A percentile compares a stretch with the other conserved stretches of the same genome.
These are phyloP conservation scores for Ericerus pela DNA, from an alignment of 1,140 invertebrate genomes.

Conservation along the genomic window DNA sequence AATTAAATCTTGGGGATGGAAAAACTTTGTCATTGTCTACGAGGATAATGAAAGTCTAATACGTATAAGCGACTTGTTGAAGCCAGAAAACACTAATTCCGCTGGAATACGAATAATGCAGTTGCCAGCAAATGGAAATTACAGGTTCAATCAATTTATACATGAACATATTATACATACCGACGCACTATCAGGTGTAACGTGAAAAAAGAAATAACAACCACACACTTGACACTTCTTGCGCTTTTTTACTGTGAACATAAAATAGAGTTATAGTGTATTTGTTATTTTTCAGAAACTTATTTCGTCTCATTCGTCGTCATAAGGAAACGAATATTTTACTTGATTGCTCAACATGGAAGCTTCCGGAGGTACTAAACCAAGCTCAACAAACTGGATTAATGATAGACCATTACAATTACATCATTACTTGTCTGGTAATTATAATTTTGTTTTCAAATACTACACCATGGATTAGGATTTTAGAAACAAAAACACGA, in stretches of 20 bases:
- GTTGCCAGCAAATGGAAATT: background rate
- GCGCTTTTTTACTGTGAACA: background rate
- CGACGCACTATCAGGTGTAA: too few species aligned
- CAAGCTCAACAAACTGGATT: slow-evolving; percentile 68
- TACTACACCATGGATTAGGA: too few species aligned
- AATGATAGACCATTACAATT: slow-evolving; percentile 56
- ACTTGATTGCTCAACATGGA: slow-evolving; percentile 54
- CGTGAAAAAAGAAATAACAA: too few species aligned
- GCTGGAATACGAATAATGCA: background rate
- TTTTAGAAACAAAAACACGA: too few species aligned
- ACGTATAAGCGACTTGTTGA: slow-evolving; percentile 78
- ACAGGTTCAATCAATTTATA: background rate
- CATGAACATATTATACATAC: too few species aligned
- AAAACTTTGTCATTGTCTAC: slow-evolving; percentile 86
- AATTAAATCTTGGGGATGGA: slow-evolving; percentile 78
- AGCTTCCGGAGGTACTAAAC: slow-evolving; percentile 46
- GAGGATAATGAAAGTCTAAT: slow-evolving; percentile 88
- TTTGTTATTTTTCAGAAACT: slow-evolving; percentile 27
- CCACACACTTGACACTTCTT: background rate
- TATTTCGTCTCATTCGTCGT: slow-evolving; percentile 42
- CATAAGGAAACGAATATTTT: slow-evolving; percentile 55
- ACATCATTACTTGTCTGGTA: slow-evolving; percentile 58
- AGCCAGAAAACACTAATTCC: slow-evolving; percentile 55
- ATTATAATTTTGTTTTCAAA: slow-evolving; percentile 20
- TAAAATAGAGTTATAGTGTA: background rate